A percentile compares a stretch with the other conserved stretches of the same genome.
Evolutionary conservation across 2,113 vertebrate species (phyloP).

Genomic region (Atrichornis clamosus): DNA sequence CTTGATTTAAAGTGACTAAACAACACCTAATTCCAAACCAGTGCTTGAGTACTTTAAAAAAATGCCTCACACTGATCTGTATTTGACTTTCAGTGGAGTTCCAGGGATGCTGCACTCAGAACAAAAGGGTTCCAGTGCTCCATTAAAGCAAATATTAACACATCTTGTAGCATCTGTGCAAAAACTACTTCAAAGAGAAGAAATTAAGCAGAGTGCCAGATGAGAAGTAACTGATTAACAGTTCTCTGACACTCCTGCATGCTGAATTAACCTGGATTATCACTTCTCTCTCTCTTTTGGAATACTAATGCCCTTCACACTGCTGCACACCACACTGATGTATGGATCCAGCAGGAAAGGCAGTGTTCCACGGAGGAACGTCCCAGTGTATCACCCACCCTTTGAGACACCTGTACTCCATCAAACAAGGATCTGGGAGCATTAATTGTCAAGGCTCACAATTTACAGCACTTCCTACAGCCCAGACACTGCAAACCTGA

Average conservation of each 20-base stretch:
- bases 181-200: background rate
- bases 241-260: background rate
- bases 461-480: background rate
- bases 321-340: background rate
- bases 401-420: background rate
- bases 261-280: background rate
- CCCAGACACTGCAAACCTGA: background rate
- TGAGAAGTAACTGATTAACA: background rate
- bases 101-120: background rate
- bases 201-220: background rate
- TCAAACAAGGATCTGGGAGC: background rate
- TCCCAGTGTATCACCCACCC: background rate
- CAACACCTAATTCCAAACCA: background rate
- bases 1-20: background rate
- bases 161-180: background rate
- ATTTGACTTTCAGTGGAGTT: background rate
- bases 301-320: background rate
- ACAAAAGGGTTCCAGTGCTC: background rate
- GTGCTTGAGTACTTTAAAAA: background rate
- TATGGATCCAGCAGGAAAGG: background rate
- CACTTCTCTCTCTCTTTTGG: background rate
- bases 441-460: background rate
- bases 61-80: background rate
- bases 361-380: background rate
- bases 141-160: background rate